Conservation (phyloP, 2,113 vertebrate species). For the Pseudorectes ferrugineus region DNA sequence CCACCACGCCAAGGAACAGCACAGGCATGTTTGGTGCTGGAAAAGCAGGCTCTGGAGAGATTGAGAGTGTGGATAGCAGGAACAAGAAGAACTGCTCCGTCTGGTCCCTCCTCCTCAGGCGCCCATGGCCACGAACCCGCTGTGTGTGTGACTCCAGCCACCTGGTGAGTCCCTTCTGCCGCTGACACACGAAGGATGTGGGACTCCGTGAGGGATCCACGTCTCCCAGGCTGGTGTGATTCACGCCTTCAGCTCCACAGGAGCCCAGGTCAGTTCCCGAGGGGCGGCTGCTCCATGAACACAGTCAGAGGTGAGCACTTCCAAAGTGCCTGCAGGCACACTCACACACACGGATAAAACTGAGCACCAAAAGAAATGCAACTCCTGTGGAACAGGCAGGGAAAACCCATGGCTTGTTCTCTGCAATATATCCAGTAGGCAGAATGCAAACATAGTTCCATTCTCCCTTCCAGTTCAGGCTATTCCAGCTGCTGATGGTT, state of each 20-base stretch:
- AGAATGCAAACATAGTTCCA: background rate
- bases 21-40: background rate
- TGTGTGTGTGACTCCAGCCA: background rate
- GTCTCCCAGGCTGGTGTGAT: background rate
- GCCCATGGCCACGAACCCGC: background rate
- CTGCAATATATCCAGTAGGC: background rate
- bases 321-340: background rate
- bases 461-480: background rate
- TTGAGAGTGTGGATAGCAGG: background rate
- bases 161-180: background rate
- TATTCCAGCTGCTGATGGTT: background rate
- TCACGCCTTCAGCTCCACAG: background rate
- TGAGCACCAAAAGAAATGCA: background rate
- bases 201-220: background rate
- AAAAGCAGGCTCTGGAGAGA: constrained; percentile 29
- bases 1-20: background rate
- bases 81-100: constrained; percentile 57
- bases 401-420: background rate
- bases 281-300: background rate
- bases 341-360: background rate
- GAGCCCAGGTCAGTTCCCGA: background rate
- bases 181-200: fast-evolving
- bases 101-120: background rate
- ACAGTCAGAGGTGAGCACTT: background rate
- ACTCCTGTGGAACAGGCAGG: background rate